These are phyloP conservation scores for Acleris laterana DNA, from an alignment of 2,888 invertebrate genomes.

Conservation along the genomic window DNA sequence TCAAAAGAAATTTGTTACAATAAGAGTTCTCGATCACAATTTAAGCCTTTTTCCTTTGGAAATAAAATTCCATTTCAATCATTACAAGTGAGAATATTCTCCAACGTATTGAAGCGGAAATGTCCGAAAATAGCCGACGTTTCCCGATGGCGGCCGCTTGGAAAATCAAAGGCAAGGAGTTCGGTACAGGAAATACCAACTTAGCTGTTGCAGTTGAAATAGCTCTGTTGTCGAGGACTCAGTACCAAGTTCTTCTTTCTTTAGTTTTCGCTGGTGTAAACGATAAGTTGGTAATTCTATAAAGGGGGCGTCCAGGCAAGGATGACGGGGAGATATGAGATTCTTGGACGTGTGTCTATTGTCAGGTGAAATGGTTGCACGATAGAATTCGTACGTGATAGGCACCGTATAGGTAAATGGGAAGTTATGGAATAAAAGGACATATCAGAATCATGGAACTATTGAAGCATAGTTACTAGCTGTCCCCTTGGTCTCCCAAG, in stretches of 20 bases:
- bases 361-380: conserved; percentile 2
- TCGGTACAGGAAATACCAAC: conserved; percentile 1
- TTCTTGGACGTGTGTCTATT: conserved; percentile 14
- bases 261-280: not conserved
- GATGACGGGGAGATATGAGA: conserved; percentile 13
- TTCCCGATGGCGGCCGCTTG: conserved; percentile 44
- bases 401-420: not conserved
- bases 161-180: conserved; percentile 49
- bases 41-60: not conserved
- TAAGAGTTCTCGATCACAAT: not conserved
- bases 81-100: conserved; percentile 29
- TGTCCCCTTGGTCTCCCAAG: too few species aligned
- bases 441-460: too few species aligned
- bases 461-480: too few species aligned
- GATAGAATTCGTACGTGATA: conserved; percentile 17
- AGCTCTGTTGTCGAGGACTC: conserved; percentile 11
- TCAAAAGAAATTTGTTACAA: conserved; percentile 33
- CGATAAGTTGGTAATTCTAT: not conserved
- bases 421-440: too few species aligned
- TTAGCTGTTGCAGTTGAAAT: not conserved
- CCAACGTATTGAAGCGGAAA: conserved; percentile 40
- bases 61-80: not conserved
- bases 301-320: conserved; percentile 14
- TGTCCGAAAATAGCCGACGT: conserved; percentile 39
- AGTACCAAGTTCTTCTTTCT: conserved; percentile 7